These are phyloP conservation scores for Ophion ventricosus DNA, from an alignment of 2,888 invertebrate species.

Conservation along the genomic window DNA sequence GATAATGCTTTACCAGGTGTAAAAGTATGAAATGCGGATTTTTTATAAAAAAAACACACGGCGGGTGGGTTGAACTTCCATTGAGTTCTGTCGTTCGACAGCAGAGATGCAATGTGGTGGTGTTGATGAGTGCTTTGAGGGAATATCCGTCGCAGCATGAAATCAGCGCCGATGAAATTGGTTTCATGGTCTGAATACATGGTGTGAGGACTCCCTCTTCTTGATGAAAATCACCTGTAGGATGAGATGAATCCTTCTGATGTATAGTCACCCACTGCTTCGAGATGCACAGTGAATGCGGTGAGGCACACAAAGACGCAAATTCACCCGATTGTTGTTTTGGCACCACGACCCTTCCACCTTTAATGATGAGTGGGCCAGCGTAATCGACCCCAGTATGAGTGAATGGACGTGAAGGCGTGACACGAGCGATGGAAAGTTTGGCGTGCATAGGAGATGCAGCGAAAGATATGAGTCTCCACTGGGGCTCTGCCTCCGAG, in stretches of 20 bases:
- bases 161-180: slow-evolving; percentile 60
- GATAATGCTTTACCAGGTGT: slow-evolving; percentile 70
- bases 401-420: slow-evolving; percentile 59
- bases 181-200: slow-evolving; percentile 61
- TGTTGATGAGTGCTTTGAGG: neutral
- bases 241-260: slow-evolving; percentile 51
- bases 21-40: too few relatives aligned
- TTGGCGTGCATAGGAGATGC: too few relatives aligned
- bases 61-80: slow-evolving; percentile 72
- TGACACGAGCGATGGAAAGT: slow-evolving; percentile 57
- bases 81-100: slow-evolving; percentile 30
- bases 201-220: slow-evolving; percentile 25
- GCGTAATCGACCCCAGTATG: slow-evolving; percentile 69
- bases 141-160: slow-evolving; percentile 21
- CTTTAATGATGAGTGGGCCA: slow-evolving; percentile 65
- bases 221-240: slow-evolving; percentile 30
- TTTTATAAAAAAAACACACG: slow-evolving; percentile 73
- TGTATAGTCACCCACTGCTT: slow-evolving; percentile 52
- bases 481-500: slow-evolving; percentile 58
- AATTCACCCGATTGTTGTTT: slow-evolving; percentile 61
- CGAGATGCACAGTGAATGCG: slow-evolving; percentile 49
- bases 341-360: slow-evolving; percentile 42
- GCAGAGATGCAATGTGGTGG: neutral
- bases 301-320: slow-evolving; percentile 62
- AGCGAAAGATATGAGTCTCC: slow-evolving; percentile 44